Evolutionary conservation across 2,888 invertebrate species (phyloP).

Genomic region (Oegoconia quadripuncta): DNA sequence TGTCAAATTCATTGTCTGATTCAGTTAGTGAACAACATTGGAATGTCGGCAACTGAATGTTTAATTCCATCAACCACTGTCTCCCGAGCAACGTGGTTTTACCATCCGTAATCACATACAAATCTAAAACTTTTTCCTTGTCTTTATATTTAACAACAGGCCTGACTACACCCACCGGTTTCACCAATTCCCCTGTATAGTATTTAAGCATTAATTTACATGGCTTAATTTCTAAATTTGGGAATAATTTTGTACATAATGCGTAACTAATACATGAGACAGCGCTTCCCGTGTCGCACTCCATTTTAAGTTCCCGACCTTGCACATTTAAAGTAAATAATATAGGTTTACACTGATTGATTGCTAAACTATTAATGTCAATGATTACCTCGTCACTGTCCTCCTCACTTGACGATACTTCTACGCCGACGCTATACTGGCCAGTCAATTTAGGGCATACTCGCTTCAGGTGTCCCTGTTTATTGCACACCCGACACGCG

Average conservation of each 20-base stretch:
- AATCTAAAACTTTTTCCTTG: conserved; percentile 4
- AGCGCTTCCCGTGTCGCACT: conserved; percentile 17
- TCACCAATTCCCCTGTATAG: conserved; percentile 11
- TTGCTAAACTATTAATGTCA: not conserved
- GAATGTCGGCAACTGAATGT: not conserved
- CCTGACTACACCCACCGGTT: conserved; percentile 7
- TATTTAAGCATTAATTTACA: conserved; percentile 6
- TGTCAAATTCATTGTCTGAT: not conserved
- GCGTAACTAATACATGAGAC: conserved; percentile 12
- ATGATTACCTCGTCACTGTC: no score
- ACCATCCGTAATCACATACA: conserved; percentile 6
- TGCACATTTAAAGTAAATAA: not conserved
- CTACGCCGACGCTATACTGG: not conserved
- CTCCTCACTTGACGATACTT: not conserved
- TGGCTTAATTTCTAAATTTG: not conserved
- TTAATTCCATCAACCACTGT: not conserved
- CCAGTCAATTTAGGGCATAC: not conserved
- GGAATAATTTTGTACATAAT: conserved; percentile 1
- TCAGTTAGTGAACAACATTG: not conserved
- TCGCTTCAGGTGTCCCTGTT: not conserved
- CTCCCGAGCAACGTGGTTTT: not conserved
- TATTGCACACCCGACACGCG: conserved; percentile 3
- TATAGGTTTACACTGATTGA: not conserved
- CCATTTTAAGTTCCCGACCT: conserved; percentile 4
- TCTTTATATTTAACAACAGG: conserved; percentile 8